Evolutionary conservation across 2,888 invertebrate species (phyloP), one percentile per base, ranked within the genome.

Genomic region (Cyclophora punctaria): DNA sequence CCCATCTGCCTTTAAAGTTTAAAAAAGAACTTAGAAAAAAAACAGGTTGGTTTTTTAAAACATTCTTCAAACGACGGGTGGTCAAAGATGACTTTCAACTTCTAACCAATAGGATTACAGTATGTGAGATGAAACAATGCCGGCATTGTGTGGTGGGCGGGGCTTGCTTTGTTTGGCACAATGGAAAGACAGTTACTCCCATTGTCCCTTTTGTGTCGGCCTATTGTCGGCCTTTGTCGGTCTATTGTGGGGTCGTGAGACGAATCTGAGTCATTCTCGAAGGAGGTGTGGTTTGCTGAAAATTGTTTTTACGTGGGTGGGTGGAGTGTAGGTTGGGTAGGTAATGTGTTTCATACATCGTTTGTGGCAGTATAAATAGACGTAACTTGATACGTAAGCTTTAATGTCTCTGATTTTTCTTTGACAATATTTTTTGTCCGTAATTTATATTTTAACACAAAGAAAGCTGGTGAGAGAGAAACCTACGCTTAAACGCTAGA

Each of bases 181-280:
- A 87, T 86, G 74, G 88, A 81, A 84, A 80, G 87, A 84, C 76
- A 79, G 79, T 67, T 55, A 67, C 63, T 63, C 79, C 81, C 81
- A 80, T 87, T 87, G 83, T 86, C 56, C 60, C 64, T 71, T 71
- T 86, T 83, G 80, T 83, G 20, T 58, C 55, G 75, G 66, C 63
- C 67, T 54, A 64, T 83, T 83, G 81, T 58, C 73, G 55, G 58
- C 60, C 58, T 63, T 67, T 72, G 66, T 67, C 58, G 58, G 59
- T 62, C 62, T 62, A 64, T 69, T 71, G 68, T 72, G 56, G 55
- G 62, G 34, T 69, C 70, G 68, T 72, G 56, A 53, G 62, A 5
- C 44, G 44, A 44, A 44, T 44, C 57, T 60, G 70, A 64, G 67
- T 69, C 67, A 63, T 57, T 56, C 35, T 47, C 47, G 59, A 55